Base-by-base conservation (phyloP, 1,140 invertebrate genomes). In the Rhizoglyphus robini region DNA sequence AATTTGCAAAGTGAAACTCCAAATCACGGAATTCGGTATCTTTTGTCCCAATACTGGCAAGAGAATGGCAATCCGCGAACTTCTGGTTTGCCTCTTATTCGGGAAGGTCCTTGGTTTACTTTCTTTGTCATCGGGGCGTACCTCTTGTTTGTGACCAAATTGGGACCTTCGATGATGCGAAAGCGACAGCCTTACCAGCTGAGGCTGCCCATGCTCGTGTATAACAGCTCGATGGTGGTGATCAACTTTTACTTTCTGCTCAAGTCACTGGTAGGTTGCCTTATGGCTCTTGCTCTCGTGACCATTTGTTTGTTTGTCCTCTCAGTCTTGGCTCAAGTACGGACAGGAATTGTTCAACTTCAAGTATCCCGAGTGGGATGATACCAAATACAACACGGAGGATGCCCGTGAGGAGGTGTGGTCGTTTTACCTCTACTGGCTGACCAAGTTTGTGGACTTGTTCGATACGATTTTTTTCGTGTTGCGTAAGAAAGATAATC, bases 161-260 rank as follows among this genome's bases (percentile, higher is more conserved):
- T 82, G 23, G 89, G 88, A 11, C 88, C 88, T 29, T 86, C 83
- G 73, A 68, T 88, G 18, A 93, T 94, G 90, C 82, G 81, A 72
- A 84, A 87, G 67, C 78, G 86, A 60, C 82, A 84, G 76, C 83
- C 91, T 0, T 85, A 88, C 70, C 82, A 86, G 69, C 76, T 94
- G 32, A 86, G 83, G 47, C 83, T 82, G 79, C 74, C 86, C 2
- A 77, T 96, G 57, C 82, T 94, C 65, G 81, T 85, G 2, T 94
- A 96, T 74, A 96, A 95, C 75, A 76, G 90, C 66, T 78, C 82
- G 2, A 89, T 94, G 84, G 76, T 79, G 18, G 47, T 71, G 1
- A 63, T 70, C n/a, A 71, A 71, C 58, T 58, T 47, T 3, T 71
- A 67, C 34, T 67, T 71, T 20, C 65, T 72, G 31, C 1, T 27